Percentiles rank a stretch among this genome's conserved stretches.
Evolutionary conservation across 1,140 invertebrate genomes (phyloP).

Genomic region (Lysiphlebus fabarum): DNA sequence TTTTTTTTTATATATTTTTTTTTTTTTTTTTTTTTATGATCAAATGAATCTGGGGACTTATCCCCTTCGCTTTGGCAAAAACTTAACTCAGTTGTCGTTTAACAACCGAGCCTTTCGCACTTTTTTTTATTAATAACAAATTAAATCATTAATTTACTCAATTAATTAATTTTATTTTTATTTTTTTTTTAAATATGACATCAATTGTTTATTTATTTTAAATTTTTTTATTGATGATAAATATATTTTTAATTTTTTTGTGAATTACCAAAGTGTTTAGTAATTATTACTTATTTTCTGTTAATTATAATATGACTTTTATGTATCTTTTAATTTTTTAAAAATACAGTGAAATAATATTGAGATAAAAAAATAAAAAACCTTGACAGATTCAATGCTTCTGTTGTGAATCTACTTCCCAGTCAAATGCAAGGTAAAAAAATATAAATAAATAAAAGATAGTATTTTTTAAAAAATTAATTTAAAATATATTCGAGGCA

Average conservation of each 20-base stretch:
- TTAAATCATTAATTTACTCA: slow-evolving; percentile 10
- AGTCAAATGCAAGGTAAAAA: slow-evolving; percentile 10
- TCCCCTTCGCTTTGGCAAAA: slow-evolving; percentile 37
- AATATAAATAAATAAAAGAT: background rate
- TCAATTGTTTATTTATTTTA: background rate
- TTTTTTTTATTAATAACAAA: slow-evolving; percentile 16
- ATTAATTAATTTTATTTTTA: background rate
- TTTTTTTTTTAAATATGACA: background rate
- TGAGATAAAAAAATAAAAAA: slow-evolving; percentile 6
- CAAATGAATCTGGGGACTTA: slow-evolving; percentile 29
- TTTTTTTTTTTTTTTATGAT: slow-evolving; percentile 22
- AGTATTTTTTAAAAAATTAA: too few relatives aligned
- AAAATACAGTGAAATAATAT: background rate
- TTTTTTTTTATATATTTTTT: too few relatives aligned
- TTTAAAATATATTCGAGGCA: background rate
- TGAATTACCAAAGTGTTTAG: too few relatives aligned
- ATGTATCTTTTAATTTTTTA: background rate
- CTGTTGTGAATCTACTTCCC: background rate
- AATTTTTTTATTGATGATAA: background rate
- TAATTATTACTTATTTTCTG: too few relatives aligned
- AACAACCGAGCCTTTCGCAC: slow-evolving; percentile 39
- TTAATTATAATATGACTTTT: too few relatives aligned
- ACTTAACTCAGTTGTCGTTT: slow-evolving; percentile 47
- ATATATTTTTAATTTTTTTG: too few relatives aligned
- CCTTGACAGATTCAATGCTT: slow-evolving; percentile 5